Evolutionary conservation across 2,113 vertebrate species (phyloP).

Genomic region (Pteropus alecto): DNA sequence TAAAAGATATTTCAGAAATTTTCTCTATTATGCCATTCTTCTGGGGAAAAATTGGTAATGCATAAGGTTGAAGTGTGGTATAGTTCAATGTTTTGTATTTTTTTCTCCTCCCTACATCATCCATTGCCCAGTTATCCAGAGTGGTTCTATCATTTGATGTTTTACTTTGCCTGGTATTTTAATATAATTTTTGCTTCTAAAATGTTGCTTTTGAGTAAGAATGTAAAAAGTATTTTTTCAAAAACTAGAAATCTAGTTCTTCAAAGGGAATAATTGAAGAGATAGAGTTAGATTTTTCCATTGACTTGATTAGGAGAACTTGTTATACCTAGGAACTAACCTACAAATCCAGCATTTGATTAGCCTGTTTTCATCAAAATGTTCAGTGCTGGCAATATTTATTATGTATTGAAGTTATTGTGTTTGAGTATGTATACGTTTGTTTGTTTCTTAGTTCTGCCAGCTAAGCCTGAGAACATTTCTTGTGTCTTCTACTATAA

Average conservation of each 20-base stretch:
- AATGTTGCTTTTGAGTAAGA: background rate
- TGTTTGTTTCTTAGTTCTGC: conserved; percentile 73
- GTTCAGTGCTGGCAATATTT: background rate
- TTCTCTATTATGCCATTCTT: background rate
- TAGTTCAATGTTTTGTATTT: background rate
- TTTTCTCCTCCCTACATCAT: background rate
- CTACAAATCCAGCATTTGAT: background rate
- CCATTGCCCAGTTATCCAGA: background rate
- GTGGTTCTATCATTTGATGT: background rate
- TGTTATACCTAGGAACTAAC: background rate
- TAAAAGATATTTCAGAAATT: background rate
- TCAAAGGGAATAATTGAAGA: background rate
- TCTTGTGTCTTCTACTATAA: conserved; percentile 77
- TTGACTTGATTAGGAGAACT: background rate
- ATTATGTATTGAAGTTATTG: background rate
- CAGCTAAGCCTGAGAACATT: conserved; percentile 80
- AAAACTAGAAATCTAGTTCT: conserved; percentile 2
- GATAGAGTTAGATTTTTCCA: background rate
- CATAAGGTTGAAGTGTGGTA: background rate
- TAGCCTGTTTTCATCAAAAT: background rate
- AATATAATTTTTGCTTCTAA: background rate
- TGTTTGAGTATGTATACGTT: background rate
- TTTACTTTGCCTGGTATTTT: background rate
- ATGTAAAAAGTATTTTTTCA: background rate
- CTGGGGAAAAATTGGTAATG: background rate